phyloP scores from a whole-genome alignment of 1,140 invertebrate genomes.

The Lasioglossum baleicum region DNA sequence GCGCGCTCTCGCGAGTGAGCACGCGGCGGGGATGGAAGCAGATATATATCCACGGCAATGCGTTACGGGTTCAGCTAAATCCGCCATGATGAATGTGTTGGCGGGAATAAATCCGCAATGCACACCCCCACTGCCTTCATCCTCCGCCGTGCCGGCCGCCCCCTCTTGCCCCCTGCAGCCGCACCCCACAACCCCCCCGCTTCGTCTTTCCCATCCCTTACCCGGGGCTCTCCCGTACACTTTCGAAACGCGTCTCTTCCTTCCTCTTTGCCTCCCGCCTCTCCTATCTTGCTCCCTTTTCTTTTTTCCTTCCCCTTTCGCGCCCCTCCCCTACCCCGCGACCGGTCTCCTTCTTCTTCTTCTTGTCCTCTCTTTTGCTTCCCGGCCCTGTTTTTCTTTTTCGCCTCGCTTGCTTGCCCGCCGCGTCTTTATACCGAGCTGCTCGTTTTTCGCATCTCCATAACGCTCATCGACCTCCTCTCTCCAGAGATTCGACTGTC shows the following conservation, averaged over 20 bases:
- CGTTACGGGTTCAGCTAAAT: constrained; percentile 81
- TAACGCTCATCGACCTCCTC: not conserved
- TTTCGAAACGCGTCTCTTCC: constrained; percentile 48
- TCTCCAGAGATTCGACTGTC: too few relatives aligned
- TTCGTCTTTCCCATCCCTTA: constrained; percentile 58
- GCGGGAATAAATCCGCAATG: constrained; percentile 81
- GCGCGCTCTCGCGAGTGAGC: too few relatives aligned
- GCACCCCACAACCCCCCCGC: constrained; percentile 51
- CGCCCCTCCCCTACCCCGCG: constrained; percentile 4
- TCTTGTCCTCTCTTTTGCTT: constrained; percentile 32
- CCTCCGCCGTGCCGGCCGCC: constrained; percentile 58
- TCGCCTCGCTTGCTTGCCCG: not conserved
- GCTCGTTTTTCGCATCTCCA: not conserved
- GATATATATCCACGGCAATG: constrained; percentile 80
- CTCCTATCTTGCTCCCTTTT: constrained; percentile 23
- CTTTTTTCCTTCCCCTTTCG: not conserved
- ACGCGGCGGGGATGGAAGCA: constrained; percentile 70
- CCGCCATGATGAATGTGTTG: constrained; percentile 81
- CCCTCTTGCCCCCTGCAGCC: constrained; percentile 54
- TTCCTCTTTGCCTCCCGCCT: not conserved
- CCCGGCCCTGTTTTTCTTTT: constrained; percentile 9
- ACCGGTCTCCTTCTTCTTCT: constrained; percentile 15
- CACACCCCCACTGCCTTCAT: constrained; percentile 76
- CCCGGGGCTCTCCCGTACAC: constrained; percentile 51
- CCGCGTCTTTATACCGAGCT: constrained; percentile 27